Evolutionary conservation across 2,797 vertebrate species (phyloP), one percentile per base, ranked within the genome.

Genomic region (Leptatherina wallacei): DNA sequence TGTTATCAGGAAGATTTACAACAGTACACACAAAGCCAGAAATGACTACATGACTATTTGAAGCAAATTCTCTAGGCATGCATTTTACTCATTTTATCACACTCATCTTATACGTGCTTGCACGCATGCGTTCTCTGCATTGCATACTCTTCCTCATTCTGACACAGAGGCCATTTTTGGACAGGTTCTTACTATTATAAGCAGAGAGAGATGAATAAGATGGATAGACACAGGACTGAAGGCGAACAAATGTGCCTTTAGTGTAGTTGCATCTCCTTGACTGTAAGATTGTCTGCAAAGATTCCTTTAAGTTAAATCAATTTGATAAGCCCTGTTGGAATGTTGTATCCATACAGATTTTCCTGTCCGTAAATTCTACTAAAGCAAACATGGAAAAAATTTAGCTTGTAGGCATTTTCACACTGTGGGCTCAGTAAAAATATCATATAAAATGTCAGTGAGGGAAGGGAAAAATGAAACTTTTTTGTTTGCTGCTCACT

Each of bases 241-340:
- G 27, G 29, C 60, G 65, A 65, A 36, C 44, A 44, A 40, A 57
- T 24, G 33, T 65, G 49, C 56, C 40, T 73, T 57, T 56, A 38
- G 64, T 18, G 40, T 40, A 7, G 68, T 59, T 52, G 61, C 35
- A 38, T 44, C 13, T 57, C 44, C 0, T n/a, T 73, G 68, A 18
- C 20, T 61, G 62, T 68, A 51, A 78, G 65, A 67, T 35, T 58
- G 24, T 59, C 55, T 80, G 24, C 33, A 73, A 72, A 71, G 78
- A 88, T 78, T 87, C 85, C 78, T 77, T 54, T 40, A 64, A 52
- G 61, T 71, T 54, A 87, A 84, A 85, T 84, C 59, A 72, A 88
- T 83, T 83, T 3, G 78, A 85, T 89, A 85, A 88, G 85, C 75
- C 51, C 57, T 52, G 71, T 4, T 83, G 83, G 80, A 87, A 86